Evolutionary conservation across 2,113 vertebrate species (phyloP).

Genomic region (Lucifuga dentata): DNA sequence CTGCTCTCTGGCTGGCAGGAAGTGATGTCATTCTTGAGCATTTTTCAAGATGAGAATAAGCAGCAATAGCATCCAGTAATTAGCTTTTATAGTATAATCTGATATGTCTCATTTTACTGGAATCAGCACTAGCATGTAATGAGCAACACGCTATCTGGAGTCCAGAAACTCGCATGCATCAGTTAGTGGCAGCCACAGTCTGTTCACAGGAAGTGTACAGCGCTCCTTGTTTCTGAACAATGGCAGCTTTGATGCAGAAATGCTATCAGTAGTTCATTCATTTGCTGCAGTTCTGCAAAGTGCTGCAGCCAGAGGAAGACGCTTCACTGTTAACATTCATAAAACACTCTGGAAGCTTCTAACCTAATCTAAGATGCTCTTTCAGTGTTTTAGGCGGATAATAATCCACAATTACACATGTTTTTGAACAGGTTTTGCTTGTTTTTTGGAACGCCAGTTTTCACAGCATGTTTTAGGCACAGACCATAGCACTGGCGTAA

Average conservation of each 20-base stretch:
- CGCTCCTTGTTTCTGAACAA: slow-evolving; percentile 61
- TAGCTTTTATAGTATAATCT: background rate
- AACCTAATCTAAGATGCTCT: no score
- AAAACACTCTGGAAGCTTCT: no score
- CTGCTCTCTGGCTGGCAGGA: slow-evolving; percentile 5
- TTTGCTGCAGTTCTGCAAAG: no score
- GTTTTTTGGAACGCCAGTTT: no score
- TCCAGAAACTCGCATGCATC: slow-evolving; percentile 15
- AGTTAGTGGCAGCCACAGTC: slow-evolving; percentile 27
- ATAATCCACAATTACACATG: no score
- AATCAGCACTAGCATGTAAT: slow-evolving; percentile 9
- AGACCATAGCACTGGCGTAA: no score
- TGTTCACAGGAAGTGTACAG: slow-evolving; percentile 42
- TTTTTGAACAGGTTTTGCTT: no score
- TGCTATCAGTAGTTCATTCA: slow-evolving; percentile 55
- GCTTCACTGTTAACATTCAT: no score
- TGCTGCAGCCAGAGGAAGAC: no score
- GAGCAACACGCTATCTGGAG: slow-evolving; percentile 9
- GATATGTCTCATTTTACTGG: background rate
- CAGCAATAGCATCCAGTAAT: background rate
- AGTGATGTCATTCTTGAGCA: slow-evolving; percentile 48
- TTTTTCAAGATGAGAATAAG: slow-evolving; percentile 1
- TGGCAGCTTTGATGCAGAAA: slow-evolving; percentile 48
- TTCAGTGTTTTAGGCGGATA: no score
- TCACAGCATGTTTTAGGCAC: no score